A percentile compares a stretch with the other conserved stretches of the same genome.
Conservation (phyloP, 1,140 invertebrate species). For the Hyposmocoma kahamanoa region DNA sequence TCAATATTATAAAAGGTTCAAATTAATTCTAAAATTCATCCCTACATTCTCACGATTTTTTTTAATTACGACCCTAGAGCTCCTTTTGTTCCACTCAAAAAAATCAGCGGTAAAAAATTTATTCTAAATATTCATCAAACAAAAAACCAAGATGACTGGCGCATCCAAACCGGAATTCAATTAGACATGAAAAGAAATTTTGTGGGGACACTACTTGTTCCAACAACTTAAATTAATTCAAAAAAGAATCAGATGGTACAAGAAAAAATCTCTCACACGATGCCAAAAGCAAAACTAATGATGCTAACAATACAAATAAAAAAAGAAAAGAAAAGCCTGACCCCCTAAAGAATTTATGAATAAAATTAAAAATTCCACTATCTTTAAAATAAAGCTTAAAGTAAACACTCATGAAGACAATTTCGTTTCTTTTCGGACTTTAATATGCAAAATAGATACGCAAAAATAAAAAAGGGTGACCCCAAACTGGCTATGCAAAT, state of each 20-base stretch:
- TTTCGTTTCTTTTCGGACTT: slow-evolving; percentile 53
- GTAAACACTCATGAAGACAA: slow-evolving; percentile 62
- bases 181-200: slow-evolving; percentile 63
- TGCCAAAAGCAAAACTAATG: slow-evolving; percentile 59
- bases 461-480: slow-evolving; percentile 44
- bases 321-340: slow-evolving; percentile 50
- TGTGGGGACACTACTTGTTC: slow-evolving; percentile 52
- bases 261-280: slow-evolving; percentile 51
- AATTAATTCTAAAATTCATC: slow-evolving; percentile 50
- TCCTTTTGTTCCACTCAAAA: slow-evolving; percentile 50
- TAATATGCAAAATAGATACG: slow-evolving; percentile 58
- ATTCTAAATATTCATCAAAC: slow-evolving; percentile 60
- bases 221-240: slow-evolving; percentile 57
- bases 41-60: slow-evolving; percentile 62
- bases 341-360: slow-evolving; percentile 53
- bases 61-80: slow-evolving; percentile 63
- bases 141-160: slow-evolving; percentile 56
- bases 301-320: slow-evolving; percentile 42
- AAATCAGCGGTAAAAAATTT: slow-evolving; percentile 37
- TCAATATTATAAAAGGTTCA: slow-evolving; percentile 20
- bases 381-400: slow-evolving; percentile 64
- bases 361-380: slow-evolving; percentile 57
- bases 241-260: neutral
- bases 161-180: slow-evolving; percentile 68
- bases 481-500: slow-evolving; percentile 66